Evolutionary conservation across 2,797 vertebrate genomes (phyloP).

Genomic region (Corythornis leucogaster): DNA sequence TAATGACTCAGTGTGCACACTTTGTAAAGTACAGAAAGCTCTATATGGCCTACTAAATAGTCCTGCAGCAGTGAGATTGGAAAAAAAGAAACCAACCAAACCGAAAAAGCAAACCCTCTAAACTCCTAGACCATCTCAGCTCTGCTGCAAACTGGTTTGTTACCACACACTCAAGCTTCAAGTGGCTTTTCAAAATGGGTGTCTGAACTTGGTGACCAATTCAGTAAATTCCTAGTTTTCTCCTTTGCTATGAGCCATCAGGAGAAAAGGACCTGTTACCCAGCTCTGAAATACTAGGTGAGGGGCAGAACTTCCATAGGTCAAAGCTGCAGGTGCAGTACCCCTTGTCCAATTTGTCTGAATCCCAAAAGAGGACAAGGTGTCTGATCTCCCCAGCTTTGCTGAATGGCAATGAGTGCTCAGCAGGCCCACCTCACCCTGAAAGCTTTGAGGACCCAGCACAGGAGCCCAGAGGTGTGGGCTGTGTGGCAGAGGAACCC

Average conservation of each 20-base stretch:
- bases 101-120: not conserved
- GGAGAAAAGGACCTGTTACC: not conserved
- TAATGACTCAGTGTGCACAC: not conserved
- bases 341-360: not conserved
- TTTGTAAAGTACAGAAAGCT: not conserved
- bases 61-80: not conserved
- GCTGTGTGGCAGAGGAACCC: not conserved
- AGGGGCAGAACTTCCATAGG: not conserved
- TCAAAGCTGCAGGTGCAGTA: not conserved
- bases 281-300: not conserved
- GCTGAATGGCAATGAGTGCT: not conserved
- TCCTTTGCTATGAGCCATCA: not conserved
- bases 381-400: accelerated
- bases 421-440: not conserved
- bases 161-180: not conserved
- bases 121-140: not conserved
- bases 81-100: not conserved
- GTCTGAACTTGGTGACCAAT: not conserved
- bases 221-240: not conserved
- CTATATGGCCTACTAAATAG: not conserved
- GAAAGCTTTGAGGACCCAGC: not conserved
- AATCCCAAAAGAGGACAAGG: not conserved
- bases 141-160: not conserved
- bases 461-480: not conserved
- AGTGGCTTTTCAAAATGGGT: not conserved